Evolutionary conservation across 2,113 vertebrate genomes (phyloP).

Genomic region (Charadrius vociferus): DNA sequence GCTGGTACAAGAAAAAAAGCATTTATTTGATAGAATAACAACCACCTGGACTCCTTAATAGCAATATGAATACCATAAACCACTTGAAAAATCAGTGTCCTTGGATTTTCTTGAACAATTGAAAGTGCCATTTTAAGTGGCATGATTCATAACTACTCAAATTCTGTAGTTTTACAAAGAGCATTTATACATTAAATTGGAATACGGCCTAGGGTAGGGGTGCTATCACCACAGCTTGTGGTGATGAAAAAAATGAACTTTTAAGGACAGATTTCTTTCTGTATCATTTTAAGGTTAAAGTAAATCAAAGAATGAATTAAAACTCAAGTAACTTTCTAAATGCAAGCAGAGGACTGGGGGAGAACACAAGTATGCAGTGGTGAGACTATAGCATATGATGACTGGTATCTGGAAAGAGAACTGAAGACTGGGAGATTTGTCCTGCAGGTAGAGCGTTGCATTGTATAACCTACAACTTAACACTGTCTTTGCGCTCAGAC

Average conservation of each 20-base stretch:
- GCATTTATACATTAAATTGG: neutral
- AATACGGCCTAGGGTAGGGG: neutral
- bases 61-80: neutral
- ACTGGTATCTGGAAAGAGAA: neutral
- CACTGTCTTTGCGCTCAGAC: neutral
- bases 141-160: constrained; percentile 43
- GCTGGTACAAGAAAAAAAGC: neutral
- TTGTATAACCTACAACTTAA: neutral
- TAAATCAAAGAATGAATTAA: no score
- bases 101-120: constrained; percentile 11
- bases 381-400: neutral
- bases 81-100: constrained; percentile 20
- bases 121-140: neutral
- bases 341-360: no score
- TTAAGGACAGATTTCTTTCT: neutral
- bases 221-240: neutral
- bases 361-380: neutral
- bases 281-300: no score
- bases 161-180: constrained; percentile 17
- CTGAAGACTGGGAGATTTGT: neutral
- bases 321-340: no score
- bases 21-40: neutral
- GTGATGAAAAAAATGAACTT: neutral
- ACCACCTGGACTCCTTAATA: neutral
- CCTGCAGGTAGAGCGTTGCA: neutral